Evolutionary conservation across 2,113 vertebrate species (phyloP), one percentile per base, ranked within the genome.

Genomic region (Andinoacara biseriatus): DNA sequence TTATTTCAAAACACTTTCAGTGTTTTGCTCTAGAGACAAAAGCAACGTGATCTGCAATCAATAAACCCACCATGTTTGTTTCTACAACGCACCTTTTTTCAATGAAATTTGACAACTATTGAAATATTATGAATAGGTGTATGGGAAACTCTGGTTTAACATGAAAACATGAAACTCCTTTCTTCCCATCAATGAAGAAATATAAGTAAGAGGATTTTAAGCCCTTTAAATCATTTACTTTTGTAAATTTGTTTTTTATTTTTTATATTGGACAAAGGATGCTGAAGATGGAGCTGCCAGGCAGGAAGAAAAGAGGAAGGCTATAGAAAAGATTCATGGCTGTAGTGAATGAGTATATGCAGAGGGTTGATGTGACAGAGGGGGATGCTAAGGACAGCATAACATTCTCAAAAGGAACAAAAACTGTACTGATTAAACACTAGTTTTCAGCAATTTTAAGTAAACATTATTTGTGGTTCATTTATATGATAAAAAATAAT

Each of bases 1-100:
- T 72, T 52, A 52, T 52, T 20, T 72, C 43, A 72, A 52, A 52
- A 72, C 22, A 31, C 65, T 72, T 72, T 72, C 26, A 72, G 65
- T 52, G 7, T 35, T 35, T 72, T 20, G 0, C 65, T 52, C 24
- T 31, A 52, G 65, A 72, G 65, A 52, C 43, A 2, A 52, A 72
- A 52, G 1, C 10, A 2, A 72, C 40, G 65, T 72, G 43, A n/a
- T 69, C 43, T 52, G 65, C 43, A 20, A 31, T 2, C 43, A 72
- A 72, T 52, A 72, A 72, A 72, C n/a, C 65, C 17, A 31, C 3
- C 43, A 31, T 26, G 52, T 26, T 52, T 72, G 26, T 17, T 31
- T 52, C 26, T 72, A 31, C 22, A 72, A 18, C 52, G 43, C 43
- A 72, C 65, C 6, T 72, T 72, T 72, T 2, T 72, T 31, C 65